Evolutionary conservation across 1,140 invertebrate species (phyloP).

Genomic region (Calycopis cecrops): DNA sequence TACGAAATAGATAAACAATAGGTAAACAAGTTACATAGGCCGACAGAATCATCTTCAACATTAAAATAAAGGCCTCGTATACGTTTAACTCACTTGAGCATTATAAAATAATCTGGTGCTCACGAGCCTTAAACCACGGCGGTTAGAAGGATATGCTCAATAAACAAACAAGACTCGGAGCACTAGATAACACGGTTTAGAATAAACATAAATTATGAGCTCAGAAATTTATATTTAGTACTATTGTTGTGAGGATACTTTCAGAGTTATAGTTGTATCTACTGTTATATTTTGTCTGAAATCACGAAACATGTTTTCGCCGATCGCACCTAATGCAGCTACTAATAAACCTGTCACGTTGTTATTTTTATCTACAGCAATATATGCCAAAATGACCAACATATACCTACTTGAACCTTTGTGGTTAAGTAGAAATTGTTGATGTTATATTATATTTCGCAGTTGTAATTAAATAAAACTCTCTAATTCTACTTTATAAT

Average conservation of each 20-base stretch:
- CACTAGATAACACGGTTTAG: slow-evolving; percentile 41
- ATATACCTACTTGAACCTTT: slow-evolving; percentile 41
- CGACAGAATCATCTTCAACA: too few species aligned
- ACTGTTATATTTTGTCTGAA: slow-evolving; percentile 35
- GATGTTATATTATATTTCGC: too few species aligned
- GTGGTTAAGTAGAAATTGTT: too few species aligned
- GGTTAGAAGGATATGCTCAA: too few species aligned
- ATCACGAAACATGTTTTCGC: slow-evolving; percentile 37
- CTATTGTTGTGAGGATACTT: slow-evolving; percentile 26
- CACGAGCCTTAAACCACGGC: slow-evolving; percentile 45
- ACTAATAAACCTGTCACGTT: slow-evolving; percentile 69
- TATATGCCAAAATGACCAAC: slow-evolving; percentile 48
- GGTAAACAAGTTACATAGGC: too few species aligned
- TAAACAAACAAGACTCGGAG: slow-evolving; percentile 48
- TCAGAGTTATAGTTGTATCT: slow-evolving; percentile 32
- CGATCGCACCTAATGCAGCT: slow-evolving; percentile 45
- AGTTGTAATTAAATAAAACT: too few species aligned
- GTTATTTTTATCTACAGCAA: slow-evolving; percentile 68
- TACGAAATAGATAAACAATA: too few species aligned
- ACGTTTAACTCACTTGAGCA: slow-evolving; percentile 1
- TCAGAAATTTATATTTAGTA: slow-evolving; percentile 44
- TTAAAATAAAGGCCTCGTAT: neutral
- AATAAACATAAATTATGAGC: slow-evolving; percentile 39
- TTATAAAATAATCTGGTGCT: slow-evolving; percentile 6
- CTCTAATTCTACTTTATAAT: too few species aligned